phyloP scores from a whole-genome alignment of 2,888 invertebrate genomes.

The Koerneria pararmatus region DNA sequence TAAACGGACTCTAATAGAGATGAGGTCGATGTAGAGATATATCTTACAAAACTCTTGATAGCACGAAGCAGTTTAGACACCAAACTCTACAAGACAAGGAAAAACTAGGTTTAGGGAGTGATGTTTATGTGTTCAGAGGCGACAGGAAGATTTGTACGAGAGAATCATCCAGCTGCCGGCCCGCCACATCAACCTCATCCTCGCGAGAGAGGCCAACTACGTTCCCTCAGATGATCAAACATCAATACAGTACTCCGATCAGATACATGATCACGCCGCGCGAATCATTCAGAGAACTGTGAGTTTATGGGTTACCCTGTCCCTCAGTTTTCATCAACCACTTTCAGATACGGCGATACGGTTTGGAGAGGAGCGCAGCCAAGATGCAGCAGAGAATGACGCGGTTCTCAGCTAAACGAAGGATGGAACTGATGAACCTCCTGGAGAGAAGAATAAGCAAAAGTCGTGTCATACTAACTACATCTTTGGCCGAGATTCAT shows the following conservation, averaged over 20 bases:
- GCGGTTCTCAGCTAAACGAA: constrained; percentile 6
- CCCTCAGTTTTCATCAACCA: not conserved
- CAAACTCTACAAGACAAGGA: no score
- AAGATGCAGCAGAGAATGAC: not conserved
- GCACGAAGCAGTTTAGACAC: no score
- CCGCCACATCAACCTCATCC: constrained; percentile 13
- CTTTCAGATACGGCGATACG: constrained; percentile 6
- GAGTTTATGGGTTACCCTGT: not conserved
- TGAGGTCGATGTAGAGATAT: no score
- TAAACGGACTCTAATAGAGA: no score
- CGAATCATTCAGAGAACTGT: constrained; percentile 15
- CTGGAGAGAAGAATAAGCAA: constrained; percentile 7
- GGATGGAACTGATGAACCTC: constrained; percentile 9
- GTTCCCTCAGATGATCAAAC: no score
- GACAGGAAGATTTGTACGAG: constrained; percentile 17
- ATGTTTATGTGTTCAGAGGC: not conserved
- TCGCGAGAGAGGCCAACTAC: no score
- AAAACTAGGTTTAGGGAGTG: no score
- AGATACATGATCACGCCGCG: constrained; percentile 13
- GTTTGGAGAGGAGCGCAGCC: not conserved
- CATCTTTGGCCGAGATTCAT: constrained; percentile 3
- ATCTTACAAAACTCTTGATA: no score
- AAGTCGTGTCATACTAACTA: constrained; percentile 7
- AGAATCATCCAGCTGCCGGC: constrained; percentile 11
- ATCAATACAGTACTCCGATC: not conserved